phyloP scores from a whole-genome alignment of 2,888 invertebrate species.

The Micoletzkya japonica region DNA sequence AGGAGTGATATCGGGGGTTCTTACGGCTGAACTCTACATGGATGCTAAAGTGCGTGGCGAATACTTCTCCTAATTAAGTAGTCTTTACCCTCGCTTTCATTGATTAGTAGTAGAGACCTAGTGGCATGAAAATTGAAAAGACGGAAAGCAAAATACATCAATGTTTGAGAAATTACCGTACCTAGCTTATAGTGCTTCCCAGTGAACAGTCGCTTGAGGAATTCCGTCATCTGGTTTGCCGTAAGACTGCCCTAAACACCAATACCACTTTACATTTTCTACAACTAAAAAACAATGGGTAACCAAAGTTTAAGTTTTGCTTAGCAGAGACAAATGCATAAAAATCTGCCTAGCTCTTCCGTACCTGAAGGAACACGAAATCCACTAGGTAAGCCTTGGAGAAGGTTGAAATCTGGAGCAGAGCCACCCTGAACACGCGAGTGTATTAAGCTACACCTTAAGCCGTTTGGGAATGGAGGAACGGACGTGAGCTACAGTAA shows the following conservation, averaged over 20 bases:
- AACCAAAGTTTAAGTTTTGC: too few relatives aligned
- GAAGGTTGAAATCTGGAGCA: slow-evolving; percentile 19
- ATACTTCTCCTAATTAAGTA: too few relatives aligned
- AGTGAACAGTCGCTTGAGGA: slow-evolving; percentile 1
- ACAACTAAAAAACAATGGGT: neutral
- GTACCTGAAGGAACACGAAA: neutral
- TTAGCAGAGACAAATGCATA: too few relatives aligned
- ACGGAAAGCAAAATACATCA: neutral
- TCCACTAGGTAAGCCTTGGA: slow-evolving; percentile 9
- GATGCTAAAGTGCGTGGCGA: too few relatives aligned
- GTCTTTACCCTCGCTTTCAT: too few relatives aligned
- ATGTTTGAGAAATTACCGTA: neutral
- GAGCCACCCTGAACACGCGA: slow-evolving; percentile 12
- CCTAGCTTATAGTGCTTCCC: slow-evolving; percentile 20
- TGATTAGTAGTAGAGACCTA: too few relatives aligned
- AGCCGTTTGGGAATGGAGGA: too few relatives aligned
- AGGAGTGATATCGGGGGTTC: too few relatives aligned
- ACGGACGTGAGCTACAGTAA: too few relatives aligned
- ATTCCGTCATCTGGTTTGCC: neutral
- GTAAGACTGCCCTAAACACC: neutral
- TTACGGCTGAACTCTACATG: too few relatives aligned
- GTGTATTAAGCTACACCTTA: neutral
- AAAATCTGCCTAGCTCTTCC: too few relatives aligned
- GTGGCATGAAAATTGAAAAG: neutral
- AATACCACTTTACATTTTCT: neutral